These are phyloP conservation scores for Basileuterus tristriatus DNA, from an alignment of 2,797 vertebrate species.

Conservation along the genomic window DNA sequence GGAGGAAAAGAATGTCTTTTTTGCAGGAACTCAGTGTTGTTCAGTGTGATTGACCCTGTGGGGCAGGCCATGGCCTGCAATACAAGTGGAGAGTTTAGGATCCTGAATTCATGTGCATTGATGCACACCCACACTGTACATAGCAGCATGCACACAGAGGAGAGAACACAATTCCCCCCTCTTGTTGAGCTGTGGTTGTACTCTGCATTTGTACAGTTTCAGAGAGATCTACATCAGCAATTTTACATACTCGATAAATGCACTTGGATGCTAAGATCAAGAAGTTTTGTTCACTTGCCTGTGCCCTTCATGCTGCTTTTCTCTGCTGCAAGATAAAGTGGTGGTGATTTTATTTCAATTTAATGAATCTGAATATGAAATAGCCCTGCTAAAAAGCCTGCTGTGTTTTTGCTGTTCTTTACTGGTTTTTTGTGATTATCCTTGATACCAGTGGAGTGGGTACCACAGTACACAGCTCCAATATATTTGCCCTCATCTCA, in stretches of 20 bases:
- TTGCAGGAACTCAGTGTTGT: neutral
- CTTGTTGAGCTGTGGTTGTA: constrained; percentile 59
- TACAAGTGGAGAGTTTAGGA: neutral
- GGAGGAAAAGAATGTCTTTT: constrained; percentile 34
- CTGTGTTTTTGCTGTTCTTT: constrained; percentile 43
- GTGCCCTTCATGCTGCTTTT: constrained; percentile 61
- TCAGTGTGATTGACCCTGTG: neutral
- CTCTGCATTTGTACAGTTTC: constrained; percentile 66
- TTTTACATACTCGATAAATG: constrained; percentile 59
- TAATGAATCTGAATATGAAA: neutral
- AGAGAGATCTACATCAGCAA: constrained; percentile 39
- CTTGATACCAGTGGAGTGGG: neutral
- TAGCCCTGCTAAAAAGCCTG: constrained; percentile 30
- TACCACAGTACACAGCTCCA: neutral
- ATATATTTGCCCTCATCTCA: neutral
- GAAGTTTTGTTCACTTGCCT: constrained; percentile 53
- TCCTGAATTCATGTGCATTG: neutral
- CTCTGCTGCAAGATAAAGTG: constrained; percentile 37
- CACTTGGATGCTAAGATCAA: constrained; percentile 48
- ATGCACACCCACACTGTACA: constrained; percentile 18
- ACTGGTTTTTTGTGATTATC: neutral
- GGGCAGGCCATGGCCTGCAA: neutral
- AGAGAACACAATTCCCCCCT: constrained; percentile 36
- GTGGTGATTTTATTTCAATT: constrained; percentile 20
- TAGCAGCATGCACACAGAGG: constrained; percentile 46